phyloP scores from a whole-genome alignment of 1,140 invertebrate species.

The Oncopodura yosiiana region DNA sequence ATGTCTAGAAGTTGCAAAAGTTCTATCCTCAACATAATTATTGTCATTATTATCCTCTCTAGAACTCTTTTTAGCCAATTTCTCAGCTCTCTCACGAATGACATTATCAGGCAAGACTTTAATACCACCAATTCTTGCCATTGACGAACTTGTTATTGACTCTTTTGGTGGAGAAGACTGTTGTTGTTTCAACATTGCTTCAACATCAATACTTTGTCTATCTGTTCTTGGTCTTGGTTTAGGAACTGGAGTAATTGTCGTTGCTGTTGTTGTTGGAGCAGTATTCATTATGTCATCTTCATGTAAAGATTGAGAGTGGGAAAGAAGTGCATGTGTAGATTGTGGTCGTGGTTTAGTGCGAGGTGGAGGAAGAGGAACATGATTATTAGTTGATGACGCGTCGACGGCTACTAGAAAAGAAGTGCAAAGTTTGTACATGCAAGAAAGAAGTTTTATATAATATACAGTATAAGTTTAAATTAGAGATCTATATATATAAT shows the following conservation, averaged over 20 bases:
- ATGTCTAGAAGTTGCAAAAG: no score
- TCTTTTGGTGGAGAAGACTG: constrained; percentile 2
- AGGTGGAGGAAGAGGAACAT: constrained; percentile 5
- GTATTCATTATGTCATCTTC: background rate
- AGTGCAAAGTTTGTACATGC: constrained; percentile 11
- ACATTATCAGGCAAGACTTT: constrained; percentile 33
- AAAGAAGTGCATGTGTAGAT: background rate
- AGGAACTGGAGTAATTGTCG: constrained; percentile 5
- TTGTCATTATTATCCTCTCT: background rate
- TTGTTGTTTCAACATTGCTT: background rate
- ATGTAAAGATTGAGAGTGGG: background rate
- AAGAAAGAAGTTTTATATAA: no score
- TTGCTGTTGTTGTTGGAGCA: background rate
- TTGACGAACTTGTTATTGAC: constrained; percentile 13
- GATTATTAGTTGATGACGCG: constrained; percentile 10
- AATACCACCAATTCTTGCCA: constrained; percentile 24
- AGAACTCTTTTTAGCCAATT: constrained; percentile 13
- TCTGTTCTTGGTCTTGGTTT: constrained; percentile 23
- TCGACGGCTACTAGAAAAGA: constrained; percentile 1
- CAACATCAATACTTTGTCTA: background rate
- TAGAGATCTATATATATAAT: no score
- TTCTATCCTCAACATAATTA: background rate
- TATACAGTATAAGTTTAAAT: no score
- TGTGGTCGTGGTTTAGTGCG: constrained; percentile 18
- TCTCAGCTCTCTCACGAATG: constrained; percentile 21